Base-by-base conservation (phyloP, 1,140 invertebrate genomes). In the Apis florea region DNA sequence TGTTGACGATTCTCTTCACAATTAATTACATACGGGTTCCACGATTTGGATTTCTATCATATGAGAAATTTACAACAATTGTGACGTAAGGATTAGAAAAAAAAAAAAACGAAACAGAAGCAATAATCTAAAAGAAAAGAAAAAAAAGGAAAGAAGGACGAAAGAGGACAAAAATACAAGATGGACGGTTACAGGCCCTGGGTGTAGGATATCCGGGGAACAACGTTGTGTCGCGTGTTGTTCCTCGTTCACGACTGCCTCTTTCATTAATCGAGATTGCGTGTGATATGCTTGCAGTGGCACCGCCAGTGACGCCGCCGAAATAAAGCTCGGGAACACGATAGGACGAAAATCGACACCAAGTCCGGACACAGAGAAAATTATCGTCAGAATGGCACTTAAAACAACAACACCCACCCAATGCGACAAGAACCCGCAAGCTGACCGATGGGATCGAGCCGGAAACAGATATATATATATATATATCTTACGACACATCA, bases 261-360 rank as follows among this genome's bases (percentile, higher is more conserved):
- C 21, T 24, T 47, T 19, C 4, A 82, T 40, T 87, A 87, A 87
- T 67, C 15, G 64, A 82, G 21, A 69, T 66, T 82, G 63, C 70
- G 47, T 84, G 77, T 72, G 74, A 70, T 91, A 83, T 91, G 90
- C 73, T 91, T 86, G 49, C 90, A 91, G 90, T 91, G 71, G 77
- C 90, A 69, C 86, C 83, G 68, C 70, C 89, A n/a, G 90, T 91
- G 80, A 79, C 69, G 63, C 24, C 71, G 79, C 31, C 67, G 82
- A 89, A 89, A 84, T 89, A 89, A 88, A 86, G 71, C 64, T 74
- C 82, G 83, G 64, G 84, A 63, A 56, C 59, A 63, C 64, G 73
- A n/a, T 85, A 77, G 79, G 80, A 79, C 83, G 82, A 80, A 40
- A 82, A 79, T 86, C 78, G 82, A 86, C 79, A 82, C 59, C 77